Conservation (phyloP, 2,797 vertebrate genomes). For the Clangula hyemalis region DNA sequence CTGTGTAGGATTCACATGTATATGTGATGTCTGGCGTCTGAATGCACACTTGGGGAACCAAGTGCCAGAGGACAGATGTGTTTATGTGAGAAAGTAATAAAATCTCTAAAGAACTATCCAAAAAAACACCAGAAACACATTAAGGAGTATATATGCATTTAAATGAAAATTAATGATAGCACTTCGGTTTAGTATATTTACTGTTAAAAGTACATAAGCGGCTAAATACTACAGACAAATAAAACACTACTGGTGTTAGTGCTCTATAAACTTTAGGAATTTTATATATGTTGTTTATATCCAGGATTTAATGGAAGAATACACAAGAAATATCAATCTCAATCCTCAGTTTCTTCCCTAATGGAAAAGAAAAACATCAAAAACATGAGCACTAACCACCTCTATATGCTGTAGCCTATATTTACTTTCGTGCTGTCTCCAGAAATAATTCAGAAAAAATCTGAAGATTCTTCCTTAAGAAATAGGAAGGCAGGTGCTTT, state of each 20-base stretch:
- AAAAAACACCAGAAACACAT: not conserved
- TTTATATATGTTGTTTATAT: not conserved
- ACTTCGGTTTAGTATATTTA: not conserved
- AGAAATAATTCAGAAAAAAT: not conserved
- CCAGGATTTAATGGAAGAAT: not conserved
- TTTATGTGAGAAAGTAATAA: not conserved
- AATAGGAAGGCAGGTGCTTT: not conserved
- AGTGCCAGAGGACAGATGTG: not conserved
- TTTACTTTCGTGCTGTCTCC: not conserved
- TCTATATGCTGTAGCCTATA: not conserved
- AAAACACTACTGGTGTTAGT: not conserved
- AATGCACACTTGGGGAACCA: not conserved
- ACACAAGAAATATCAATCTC: not conserved
- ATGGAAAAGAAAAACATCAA: not conserved
- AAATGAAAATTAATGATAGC: not conserved
- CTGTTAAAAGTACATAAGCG: not conserved
- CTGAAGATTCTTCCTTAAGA: not conserved
- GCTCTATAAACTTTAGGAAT: not conserved
- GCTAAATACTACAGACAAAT: not conserved
- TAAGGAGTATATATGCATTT: not conserved
- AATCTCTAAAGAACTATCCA: accelerated
- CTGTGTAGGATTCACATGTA: not conserved
- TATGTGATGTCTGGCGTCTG: not conserved
- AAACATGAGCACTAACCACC: not conserved
- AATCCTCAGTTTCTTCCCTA: not conserved